Evolutionary conservation across 2,113 vertebrate genomes (phyloP), one percentile per base, ranked within the genome.

Genomic region (Charina bottae): DNA sequence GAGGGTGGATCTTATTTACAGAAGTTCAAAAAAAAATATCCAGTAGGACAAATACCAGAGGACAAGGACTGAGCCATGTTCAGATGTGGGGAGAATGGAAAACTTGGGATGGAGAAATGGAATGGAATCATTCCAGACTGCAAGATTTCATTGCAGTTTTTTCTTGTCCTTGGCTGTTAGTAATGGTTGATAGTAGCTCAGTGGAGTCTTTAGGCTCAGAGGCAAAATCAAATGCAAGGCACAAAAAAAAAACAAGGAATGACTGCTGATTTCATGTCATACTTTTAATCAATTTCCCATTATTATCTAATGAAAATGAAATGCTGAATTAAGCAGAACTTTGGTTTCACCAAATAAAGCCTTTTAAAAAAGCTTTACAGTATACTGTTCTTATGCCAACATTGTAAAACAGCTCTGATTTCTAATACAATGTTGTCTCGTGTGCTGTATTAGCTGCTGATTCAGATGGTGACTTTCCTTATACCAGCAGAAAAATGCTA

Each of bases 401-500:
- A 19, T 28, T 10, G 83, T 59, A 24, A 59, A 88, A 62, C 19
- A 62, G 72, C 83, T 53, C 72, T 89, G 28, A 28, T 62, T 92
- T 26, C 28, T 53, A 83, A 15, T 24, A n/a, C 64, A n/a, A 6
- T 23, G 37, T 28, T 59, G 78, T n/a, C 37, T 90, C 28, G 21
- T 55, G 49, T 4, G 2, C 24, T 21, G 6, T 58, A 56, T 55
- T 83, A 59, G 37, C 17, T 33, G 24, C 53, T 72, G 53, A 78
- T 62, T 72, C 33, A 62, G 6, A 46, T 33, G 24, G 54, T n/a
- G 24, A 83, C 21, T 62, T 53, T 58, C 42, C 21, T 23, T 62
- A 28, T 26, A 62, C 56, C 42, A 26, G 87, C 55, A 84, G 87
- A 17, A 84, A 89, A 92, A 92, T 37, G 68, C 28, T 83, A n/a